These are phyloP conservation scores for Augochlorella aurata DNA, from an alignment of 2,888 invertebrate species.

Conservation along the genomic window DNA sequence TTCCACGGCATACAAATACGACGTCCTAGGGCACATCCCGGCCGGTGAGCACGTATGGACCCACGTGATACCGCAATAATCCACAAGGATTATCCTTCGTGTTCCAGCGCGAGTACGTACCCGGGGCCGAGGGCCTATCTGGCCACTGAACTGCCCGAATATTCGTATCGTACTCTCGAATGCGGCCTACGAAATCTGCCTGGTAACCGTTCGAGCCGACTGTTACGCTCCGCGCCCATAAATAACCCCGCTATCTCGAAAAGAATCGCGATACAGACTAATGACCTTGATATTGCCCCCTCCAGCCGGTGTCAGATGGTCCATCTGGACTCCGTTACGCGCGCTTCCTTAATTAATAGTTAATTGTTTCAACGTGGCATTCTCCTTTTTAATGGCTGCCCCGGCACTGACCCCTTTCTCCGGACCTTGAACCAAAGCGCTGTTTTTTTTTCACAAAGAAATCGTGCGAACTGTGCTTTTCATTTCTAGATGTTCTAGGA, in stretches of 20 bases:
- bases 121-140: constrained; percentile 68
- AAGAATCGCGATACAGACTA: constrained; percentile 45
- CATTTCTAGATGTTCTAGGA: not conserved
- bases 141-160: constrained; percentile 75
- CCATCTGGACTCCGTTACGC: constrained; percentile 6
- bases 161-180: constrained; percentile 75
- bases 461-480: not conserved
- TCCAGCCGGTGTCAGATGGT: constrained; percentile 13
- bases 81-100: constrained; percentile 81
- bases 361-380: not conserved
- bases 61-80: constrained; percentile 82
- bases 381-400: not conserved
- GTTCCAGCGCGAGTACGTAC: constrained; percentile 68
- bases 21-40: constrained; percentile 70
- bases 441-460: not conserved
- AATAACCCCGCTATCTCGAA: constrained; percentile 45
- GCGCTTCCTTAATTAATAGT: not conserved
- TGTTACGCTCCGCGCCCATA: constrained; percentile 28
- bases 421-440: not conserved
- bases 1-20: constrained; percentile 73
- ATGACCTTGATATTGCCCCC: constrained; percentile 50
- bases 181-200: constrained; percentile 62
- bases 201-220: constrained; percentile 51
- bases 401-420: not conserved
- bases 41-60: constrained; percentile 78